Conservation (phyloP, 2,888 invertebrate species). For the Lumbricus terrestris region DNA sequence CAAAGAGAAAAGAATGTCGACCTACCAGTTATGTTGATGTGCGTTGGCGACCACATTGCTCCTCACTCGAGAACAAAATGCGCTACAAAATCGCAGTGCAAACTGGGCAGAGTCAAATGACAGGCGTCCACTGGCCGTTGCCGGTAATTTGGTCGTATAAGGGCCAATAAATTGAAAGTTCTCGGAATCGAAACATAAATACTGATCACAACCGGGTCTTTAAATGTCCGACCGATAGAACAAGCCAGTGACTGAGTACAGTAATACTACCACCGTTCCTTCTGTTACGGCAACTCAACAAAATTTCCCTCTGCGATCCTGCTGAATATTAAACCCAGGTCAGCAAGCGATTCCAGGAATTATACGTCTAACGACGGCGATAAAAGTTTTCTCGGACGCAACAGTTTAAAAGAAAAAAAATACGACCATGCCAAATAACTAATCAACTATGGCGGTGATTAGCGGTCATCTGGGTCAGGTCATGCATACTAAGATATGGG, state of each 20-base stretch:
- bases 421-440: neutral
- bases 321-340: neutral
- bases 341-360: neutral
- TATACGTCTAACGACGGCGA: neutral
- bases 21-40: conserved; percentile 50
- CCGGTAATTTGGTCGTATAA: neutral
- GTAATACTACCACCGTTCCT: neutral
- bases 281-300: neutral
- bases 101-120: neutral
- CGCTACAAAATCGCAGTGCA: neutral
- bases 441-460: conserved; percentile 5
- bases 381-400: neutral
- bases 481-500: neutral
- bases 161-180: neutral
- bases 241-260: neutral
- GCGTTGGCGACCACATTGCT: conserved; percentile 49
- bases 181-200: neutral
- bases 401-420: neutral
- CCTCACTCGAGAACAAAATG: neutral
- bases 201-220: neutral
- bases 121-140: neutral
- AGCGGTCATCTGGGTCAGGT: neutral
- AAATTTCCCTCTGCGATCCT: neutral
- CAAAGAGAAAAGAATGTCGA: neutral
- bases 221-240: neutral